These are phyloP conservation scores for Spisula solida DNA, from an alignment of 2,888 invertebrate genomes.

Conservation along the genomic window DNA sequence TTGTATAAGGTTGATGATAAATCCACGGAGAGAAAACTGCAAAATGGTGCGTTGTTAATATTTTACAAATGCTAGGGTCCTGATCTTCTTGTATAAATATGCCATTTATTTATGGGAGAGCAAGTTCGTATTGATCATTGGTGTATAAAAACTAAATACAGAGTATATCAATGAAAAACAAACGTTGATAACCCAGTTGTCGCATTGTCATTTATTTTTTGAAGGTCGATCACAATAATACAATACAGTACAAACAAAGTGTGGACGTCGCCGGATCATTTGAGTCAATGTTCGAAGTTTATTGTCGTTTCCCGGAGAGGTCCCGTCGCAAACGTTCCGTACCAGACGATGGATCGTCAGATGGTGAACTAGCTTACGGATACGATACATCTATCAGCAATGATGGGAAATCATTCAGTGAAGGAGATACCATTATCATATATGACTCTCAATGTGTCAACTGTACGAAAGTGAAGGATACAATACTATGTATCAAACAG, in stretches of 20 bases:
- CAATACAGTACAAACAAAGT: neutral
- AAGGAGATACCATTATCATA: conserved; percentile 20
- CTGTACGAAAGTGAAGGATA: conserved; percentile 23
- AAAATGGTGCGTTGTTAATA: neutral
- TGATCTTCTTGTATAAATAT: neutral
- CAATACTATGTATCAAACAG: no score
- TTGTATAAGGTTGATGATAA: no score
- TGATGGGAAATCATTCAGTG: conserved; percentile 41
- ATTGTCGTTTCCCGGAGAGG: neutral
- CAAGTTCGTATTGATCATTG: neutral
- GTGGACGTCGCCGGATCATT: neutral
- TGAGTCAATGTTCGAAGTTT: conserved; percentile 32
- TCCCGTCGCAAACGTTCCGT: neutral
- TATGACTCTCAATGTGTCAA: conserved; percentile 44
- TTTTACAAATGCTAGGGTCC: neutral
- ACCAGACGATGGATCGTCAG: neutral
- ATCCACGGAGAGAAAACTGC: neutral
- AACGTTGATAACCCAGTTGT: no score
- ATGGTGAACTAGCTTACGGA: conserved; percentile 16
- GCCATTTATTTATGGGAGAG: no score
- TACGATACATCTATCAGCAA: conserved; percentile 40
- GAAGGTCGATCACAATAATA: neutral
- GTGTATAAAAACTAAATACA: neutral
- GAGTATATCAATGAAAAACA: no score
- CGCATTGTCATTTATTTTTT: neutral